These are phyloP conservation scores for Myrmophylax atrothorax DNA, from an alignment of 2,113 vertebrate species.

Conservation along the genomic window DNA sequence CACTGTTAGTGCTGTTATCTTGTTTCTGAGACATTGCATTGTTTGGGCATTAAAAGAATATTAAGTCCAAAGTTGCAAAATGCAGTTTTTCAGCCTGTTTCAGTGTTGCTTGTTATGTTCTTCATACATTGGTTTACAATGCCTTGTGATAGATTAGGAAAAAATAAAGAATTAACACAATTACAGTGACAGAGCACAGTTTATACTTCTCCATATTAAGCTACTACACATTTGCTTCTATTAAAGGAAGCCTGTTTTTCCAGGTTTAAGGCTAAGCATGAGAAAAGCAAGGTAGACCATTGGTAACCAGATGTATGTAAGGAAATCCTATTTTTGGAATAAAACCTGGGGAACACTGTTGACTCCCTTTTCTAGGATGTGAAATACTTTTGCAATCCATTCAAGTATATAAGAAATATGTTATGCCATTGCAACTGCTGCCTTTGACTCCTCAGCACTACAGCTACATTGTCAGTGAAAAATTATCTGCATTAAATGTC, in stretches of 20 bases:
- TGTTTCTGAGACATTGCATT: background rate
- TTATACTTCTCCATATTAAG: background rate
- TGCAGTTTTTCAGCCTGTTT: slow-evolving; percentile 1
- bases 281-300: background rate
- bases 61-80: slow-evolving; percentile 36
- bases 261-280: background rate
- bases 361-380: background rate
- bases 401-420: background rate
- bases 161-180: background rate
- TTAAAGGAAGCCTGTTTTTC: background rate
- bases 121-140: background rate
- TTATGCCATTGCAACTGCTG: background rate
- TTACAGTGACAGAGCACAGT: background rate
- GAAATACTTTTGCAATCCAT: background rate
- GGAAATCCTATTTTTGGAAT: background rate
- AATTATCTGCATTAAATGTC: background rate
- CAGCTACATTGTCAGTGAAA: background rate
- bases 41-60: slow-evolving; percentile 26
- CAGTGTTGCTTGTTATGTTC: background rate
- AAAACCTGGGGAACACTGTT: background rate
- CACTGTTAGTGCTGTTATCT: slow-evolving; percentile 39
- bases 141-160: background rate
- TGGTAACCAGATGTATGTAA: background rate
- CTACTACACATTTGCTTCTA: background rate
- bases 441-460: background rate